These are phyloP conservation scores for Solenopsis fugax DNA, from an alignment of 1,140 invertebrate species.

Conservation along the genomic window DNA sequence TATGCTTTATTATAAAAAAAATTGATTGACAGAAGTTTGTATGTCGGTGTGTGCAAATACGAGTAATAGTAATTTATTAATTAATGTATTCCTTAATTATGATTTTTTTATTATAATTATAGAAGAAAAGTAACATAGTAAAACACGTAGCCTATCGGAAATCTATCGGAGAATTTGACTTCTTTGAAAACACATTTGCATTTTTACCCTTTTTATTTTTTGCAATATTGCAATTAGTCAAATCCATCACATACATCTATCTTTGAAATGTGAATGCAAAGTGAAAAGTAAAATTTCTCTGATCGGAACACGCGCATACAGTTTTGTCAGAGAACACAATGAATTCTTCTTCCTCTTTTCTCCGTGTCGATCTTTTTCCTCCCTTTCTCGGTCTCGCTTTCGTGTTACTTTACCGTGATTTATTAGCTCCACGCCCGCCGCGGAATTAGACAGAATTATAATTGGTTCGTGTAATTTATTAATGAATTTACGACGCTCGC, in stretches of 20 bases:
- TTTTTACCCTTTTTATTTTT: background rate
- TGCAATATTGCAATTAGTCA: constrained; percentile 22
- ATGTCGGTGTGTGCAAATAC: background rate
- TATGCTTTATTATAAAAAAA: constrained; percentile 26
- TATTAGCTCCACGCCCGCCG: constrained; percentile 77
- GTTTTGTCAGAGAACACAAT: constrained; percentile 19
- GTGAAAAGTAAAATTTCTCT: constrained; percentile 17
- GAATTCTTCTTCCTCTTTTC: background rate
- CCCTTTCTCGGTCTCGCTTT: constrained; percentile 31
- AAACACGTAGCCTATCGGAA: background rate
- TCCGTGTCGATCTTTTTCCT: background rate
- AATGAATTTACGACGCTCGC: constrained; percentile 79
- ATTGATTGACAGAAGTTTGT: background rate
- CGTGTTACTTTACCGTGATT: constrained; percentile 77
- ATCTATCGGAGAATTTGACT: background rate
- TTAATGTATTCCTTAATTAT: background rate
- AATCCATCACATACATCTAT: background rate
- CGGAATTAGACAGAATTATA: constrained; percentile 81
- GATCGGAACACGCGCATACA: background rate
- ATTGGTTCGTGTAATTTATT: constrained; percentile 81
- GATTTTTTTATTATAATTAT: background rate
- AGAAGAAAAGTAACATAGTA: background rate
- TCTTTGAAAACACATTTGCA: background rate
- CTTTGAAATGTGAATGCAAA: constrained; percentile 10
- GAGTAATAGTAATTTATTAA: constrained; percentile 31